phyloP scores from a whole-genome alignment of 2,113 vertebrate species.

The Anolis carolinensis region DNA sequence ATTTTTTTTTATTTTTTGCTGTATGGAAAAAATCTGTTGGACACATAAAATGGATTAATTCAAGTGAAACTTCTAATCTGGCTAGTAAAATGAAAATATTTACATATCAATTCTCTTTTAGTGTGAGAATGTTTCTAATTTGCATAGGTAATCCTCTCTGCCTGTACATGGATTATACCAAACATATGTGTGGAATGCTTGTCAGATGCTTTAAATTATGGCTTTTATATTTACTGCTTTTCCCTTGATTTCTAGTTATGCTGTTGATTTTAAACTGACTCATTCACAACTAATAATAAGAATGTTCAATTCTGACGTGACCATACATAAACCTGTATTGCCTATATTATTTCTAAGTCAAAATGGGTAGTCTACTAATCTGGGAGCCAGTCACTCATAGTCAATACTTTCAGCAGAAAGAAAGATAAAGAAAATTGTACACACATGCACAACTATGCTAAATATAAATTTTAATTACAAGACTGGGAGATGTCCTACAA shows the following conservation, averaged over 20 bases:
- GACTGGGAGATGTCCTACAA: neutral
- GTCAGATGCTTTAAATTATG: slow-evolving; percentile 66
- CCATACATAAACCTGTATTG: neutral
- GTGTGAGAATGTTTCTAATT: slow-evolving; percentile 52
- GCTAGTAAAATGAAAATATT: slow-evolving; percentile 48
- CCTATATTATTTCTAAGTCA: neutral
- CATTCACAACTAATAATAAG: slow-evolving; percentile 61
- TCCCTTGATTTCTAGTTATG: slow-evolving; percentile 50
- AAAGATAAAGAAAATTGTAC: neutral
- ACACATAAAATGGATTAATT: slow-evolving; percentile 47
- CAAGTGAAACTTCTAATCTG: slow-evolving; percentile 44
- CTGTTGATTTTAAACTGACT: slow-evolving; percentile 41
- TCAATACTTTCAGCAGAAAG: neutral
- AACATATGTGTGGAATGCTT: slow-evolving; percentile 62
- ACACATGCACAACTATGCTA: neutral
- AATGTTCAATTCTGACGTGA: neutral
- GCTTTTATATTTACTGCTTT: slow-evolving; percentile 55
- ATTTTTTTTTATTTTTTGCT: neutral
- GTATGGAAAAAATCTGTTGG: slow-evolving; percentile 35
- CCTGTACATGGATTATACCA: slow-evolving; percentile 55
- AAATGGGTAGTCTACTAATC: neutral
- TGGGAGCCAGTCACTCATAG: neutral
- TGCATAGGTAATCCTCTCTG: slow-evolving; percentile 44
- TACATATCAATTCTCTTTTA: slow-evolving; percentile 39
- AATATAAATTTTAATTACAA: neutral